phyloP scores from a whole-genome alignment of 2,888 invertebrate species.

The Diaphora mendica region DNA sequence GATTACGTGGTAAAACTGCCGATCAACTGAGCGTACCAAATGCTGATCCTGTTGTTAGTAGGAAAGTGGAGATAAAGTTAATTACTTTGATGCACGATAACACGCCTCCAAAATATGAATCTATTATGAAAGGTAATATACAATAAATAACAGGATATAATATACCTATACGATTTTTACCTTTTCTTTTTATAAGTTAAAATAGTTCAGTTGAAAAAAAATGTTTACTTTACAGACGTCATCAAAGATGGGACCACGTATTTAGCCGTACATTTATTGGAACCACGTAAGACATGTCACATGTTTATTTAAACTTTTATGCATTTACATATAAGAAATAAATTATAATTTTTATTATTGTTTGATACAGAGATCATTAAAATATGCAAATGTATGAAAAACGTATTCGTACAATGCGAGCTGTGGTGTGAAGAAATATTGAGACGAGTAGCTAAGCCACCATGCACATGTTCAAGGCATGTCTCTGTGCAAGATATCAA shows the following conservation, averaged over 20 bases:
- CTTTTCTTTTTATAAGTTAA: neutral
- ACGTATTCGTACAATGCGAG: constrained; percentile 79
- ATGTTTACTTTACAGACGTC: constrained; percentile 66
- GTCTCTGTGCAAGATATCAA: constrained; percentile 63
- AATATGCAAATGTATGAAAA: constrained; percentile 81
- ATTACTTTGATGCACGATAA: constrained; percentile 59
- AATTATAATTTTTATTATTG: neutral
- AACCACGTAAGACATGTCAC: constrained; percentile 66
- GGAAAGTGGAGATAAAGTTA: constrained; percentile 77
- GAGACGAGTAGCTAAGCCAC: constrained; percentile 69
- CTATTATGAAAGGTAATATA: constrained; percentile 65
- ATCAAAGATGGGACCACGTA: constrained; percentile 72
- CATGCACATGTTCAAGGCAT: constrained; percentile 74
- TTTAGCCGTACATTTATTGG: constrained; percentile 70
- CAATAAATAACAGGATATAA: too few species aligned
- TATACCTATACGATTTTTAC: too few species aligned
- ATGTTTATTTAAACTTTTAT: neutral
- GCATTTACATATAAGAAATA: neutral
- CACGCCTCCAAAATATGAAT: constrained; percentile 56
- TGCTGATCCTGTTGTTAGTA: constrained; percentile 72
- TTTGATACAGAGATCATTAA: constrained; percentile 63
- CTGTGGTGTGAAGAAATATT: constrained; percentile 79
- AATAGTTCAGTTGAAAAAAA: neutral
- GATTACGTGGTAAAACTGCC: constrained; percentile 69
- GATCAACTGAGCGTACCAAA: constrained; percentile 62